A percentile compares a stretch with the other conserved stretches of the same genome.
These are phyloP conservation scores for Crossocerus cetratus DNA, from an alignment of 2,888 invertebrate genomes.

Conservation along the genomic window DNA sequence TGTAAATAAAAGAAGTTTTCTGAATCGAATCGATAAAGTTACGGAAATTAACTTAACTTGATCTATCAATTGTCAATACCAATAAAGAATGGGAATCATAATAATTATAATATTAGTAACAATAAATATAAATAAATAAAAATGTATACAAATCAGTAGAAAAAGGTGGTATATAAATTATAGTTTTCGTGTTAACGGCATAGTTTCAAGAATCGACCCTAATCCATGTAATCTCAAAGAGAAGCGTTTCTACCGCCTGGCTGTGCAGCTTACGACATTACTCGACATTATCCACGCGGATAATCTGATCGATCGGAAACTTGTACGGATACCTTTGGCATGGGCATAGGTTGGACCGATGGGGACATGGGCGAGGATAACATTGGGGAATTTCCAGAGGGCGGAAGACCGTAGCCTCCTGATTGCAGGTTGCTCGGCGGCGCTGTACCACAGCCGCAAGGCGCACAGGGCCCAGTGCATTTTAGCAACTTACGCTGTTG, in stretches of 20 bases:
- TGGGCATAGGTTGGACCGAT: constrained; percentile 23
- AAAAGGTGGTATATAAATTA: no score
- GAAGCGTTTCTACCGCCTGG: not conserved
- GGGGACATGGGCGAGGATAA: constrained; percentile 21
- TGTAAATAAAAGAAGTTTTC: not conserved
- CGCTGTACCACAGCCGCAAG: constrained; percentile 68
- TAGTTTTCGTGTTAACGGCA: no score
- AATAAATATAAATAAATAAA: no score
- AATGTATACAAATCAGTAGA: no score
- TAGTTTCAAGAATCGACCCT: no score
- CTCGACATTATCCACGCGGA: not conserved
- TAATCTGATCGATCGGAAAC: constrained; percentile 16
- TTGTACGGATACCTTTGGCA: constrained; percentile 56
- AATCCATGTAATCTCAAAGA: not conserved
- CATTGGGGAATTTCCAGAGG: constrained; percentile 2
- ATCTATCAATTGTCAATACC: no score
- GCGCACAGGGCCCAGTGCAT: constrained; percentile 70
- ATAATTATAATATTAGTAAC: no score
- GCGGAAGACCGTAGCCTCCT: constrained; percentile 25
- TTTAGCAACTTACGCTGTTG: constrained; percentile 75
- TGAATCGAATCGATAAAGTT: no score
- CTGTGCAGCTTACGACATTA: not conserved
- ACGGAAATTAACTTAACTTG: no score
- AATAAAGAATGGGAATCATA: no score
- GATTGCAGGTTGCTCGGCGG: constrained; percentile 40